phyloP scores from a whole-genome alignment of 2,888 invertebrate genomes.

The Elegia similella region DNA sequence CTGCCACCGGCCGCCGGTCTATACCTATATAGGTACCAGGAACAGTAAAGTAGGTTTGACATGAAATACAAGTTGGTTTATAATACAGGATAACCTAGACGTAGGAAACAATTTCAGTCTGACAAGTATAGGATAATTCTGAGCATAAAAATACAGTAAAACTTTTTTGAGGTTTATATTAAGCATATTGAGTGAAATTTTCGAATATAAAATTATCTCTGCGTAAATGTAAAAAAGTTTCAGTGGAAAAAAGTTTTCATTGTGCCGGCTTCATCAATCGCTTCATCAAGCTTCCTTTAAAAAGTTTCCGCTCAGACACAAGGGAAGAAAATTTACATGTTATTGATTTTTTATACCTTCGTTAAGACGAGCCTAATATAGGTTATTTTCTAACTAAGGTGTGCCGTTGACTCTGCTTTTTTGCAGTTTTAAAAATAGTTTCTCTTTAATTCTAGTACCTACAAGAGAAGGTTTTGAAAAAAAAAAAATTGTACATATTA shows the following conservation, averaged over 20 bases:
- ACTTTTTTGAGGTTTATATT: too few species aligned
- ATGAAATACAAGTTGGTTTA: too few species aligned
- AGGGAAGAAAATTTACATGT: conserved; percentile 73
- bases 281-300: conserved; percentile 62
- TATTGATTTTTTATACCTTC: conserved; percentile 79
- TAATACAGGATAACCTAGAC: too few species aligned
- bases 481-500: too few species aligned
- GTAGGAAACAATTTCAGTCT: too few species aligned
- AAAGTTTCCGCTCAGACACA: conserved; percentile 67
- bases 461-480: too few species aligned
- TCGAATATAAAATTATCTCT: background rate
- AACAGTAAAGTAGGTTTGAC: too few species aligned
- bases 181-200: background rate
- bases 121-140: too few species aligned
- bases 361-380: conserved; percentile 53
- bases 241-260: conserved; percentile 4
- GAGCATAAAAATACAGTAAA: too few species aligned
- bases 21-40: too few species aligned
- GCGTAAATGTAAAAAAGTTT: background rate
- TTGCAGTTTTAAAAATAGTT: conserved; percentile 16
- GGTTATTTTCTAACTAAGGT: conserved; percentile 18
- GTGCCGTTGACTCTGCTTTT: background rate
- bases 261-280: conserved; percentile 56
- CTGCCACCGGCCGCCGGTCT: too few species aligned
- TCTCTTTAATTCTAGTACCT: too few species aligned